Conservation (phyloP, 1,140 invertebrate species). For the Drosophila lacteicornis region DNA sequence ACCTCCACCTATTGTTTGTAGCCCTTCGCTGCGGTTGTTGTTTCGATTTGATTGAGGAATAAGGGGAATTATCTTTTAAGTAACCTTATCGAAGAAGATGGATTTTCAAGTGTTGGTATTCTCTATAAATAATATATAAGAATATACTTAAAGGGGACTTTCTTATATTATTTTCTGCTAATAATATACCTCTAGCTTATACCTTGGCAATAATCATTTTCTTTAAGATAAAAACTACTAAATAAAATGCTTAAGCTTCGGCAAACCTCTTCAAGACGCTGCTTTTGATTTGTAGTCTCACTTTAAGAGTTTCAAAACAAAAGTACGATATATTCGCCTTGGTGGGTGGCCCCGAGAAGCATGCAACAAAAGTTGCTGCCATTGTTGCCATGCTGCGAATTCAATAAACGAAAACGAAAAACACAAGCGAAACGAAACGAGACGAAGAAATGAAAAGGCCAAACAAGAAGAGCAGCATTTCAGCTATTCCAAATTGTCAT, state of each 20-base stretch:
- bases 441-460: slow-evolving; percentile 34
- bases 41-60: slow-evolving; percentile 1
- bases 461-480: slow-evolving; percentile 48
- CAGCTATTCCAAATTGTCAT: slow-evolving; percentile 48
- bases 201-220: no score
- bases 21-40: slow-evolving; percentile 21
- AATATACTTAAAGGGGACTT: no score
- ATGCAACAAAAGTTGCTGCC: slow-evolving; percentile 53
- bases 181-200: neutral
- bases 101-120: no score
- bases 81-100: no score
- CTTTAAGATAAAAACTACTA: neutral
- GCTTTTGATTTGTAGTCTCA: neutral
- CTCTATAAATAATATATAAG: no score
- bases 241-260: no score
- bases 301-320: slow-evolving; percentile 3
- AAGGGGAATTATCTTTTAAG: neutral
- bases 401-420: slow-evolving; percentile 47
- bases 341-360: slow-evolving; percentile 18
- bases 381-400: slow-evolving; percentile 60
- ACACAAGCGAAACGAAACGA: slow-evolving; percentile 14
- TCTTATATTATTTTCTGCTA: no score
- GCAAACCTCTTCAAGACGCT: neutral
- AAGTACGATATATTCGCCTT: slow-evolving; percentile 3
- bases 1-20: slow-evolving; percentile 1